Evolutionary conservation across 92 coral and sea anemone genomes (phyloP).

Genomic region (Phenganax stokvisi): DNA sequence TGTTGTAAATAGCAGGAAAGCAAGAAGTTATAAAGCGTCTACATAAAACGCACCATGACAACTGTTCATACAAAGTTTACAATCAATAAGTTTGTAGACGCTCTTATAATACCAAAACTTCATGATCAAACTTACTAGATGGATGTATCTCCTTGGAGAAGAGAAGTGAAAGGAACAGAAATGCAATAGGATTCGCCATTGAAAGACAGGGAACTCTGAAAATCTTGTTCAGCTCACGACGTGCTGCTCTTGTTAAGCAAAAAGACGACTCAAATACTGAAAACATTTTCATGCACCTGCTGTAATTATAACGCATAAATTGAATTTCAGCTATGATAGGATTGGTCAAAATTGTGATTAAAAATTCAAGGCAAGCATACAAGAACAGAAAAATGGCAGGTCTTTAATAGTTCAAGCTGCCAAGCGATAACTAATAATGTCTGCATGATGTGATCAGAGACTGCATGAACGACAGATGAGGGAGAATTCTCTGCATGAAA

Average conservation of each 20-base stretch:
- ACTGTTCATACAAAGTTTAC: background rate
- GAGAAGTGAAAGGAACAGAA: background rate
- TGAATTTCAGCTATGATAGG: background rate
- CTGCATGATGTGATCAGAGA: background rate
- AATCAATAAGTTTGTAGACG: slow-evolving; percentile 24
- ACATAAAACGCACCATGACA: slow-evolving; percentile 11
- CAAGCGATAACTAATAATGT: slow-evolving; percentile 4
- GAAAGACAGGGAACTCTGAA: background rate
- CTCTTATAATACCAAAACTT: slow-evolving; percentile 17
- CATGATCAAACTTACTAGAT: slow-evolving; percentile 34
- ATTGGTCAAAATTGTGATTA: slow-evolving; percentile 21
- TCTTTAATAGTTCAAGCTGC: slow-evolving; percentile 6
- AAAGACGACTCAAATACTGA: slow-evolving; percentile 2
- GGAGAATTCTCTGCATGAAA: no score
- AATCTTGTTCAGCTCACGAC: background rate
- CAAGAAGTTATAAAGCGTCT: background rate
- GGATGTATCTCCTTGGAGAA: background rate
- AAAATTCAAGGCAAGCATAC: slow-evolving; percentile 25
- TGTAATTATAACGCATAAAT: slow-evolving; percentile 30
- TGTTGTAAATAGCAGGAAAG: background rate
- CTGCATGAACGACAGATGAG: no score
- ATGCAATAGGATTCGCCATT: background rate
- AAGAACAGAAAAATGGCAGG: slow-evolving; percentile 23
- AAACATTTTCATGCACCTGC: slow-evolving; percentile 29
- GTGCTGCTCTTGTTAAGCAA: slow-evolving; percentile 4